Conservation (phyloP, 1,140 invertebrate species). For the Tetragonula clypearis region DNA sequence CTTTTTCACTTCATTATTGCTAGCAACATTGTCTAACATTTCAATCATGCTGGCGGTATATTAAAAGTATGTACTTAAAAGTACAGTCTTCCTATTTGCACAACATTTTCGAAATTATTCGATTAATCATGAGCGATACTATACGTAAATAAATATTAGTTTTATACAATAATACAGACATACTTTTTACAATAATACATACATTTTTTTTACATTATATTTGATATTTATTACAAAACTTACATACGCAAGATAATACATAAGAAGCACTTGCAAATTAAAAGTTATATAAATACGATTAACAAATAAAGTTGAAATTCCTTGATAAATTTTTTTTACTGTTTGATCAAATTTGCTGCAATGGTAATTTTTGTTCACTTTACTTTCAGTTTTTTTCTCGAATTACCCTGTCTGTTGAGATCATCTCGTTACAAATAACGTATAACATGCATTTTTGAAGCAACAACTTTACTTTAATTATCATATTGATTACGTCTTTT, state of each 20-base stretch:
- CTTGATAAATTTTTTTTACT: neutral
- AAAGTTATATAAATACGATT: constrained; percentile 31
- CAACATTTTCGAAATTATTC: neutral
- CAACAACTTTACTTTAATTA: neutral
- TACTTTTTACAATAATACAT: no score
- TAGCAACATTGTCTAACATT: neutral
- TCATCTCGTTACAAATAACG: constrained; percentile 6
- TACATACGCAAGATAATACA: constrained; percentile 37
- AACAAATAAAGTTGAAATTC: constrained; percentile 25
- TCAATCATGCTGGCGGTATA: no score
- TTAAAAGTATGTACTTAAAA: neutral
- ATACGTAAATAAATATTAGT: neutral
- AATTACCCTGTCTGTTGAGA: constrained; percentile 9
- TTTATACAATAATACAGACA: neutral
- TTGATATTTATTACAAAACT: constrained; percentile 47
- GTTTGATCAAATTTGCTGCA: neutral
- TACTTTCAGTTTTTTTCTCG: neutral
- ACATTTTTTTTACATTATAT: constrained; percentile 24
- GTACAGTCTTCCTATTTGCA: neutral
- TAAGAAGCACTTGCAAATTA: constrained; percentile 33
- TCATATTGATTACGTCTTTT: neutral
- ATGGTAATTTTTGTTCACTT: neutral
- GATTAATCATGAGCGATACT: constrained; percentile 1
- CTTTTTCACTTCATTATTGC: neutral
- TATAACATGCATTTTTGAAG: neutral